phyloP scores from a whole-genome alignment of 2,113 vertebrate species.

The Daubentonia madagascariensis region DNA sequence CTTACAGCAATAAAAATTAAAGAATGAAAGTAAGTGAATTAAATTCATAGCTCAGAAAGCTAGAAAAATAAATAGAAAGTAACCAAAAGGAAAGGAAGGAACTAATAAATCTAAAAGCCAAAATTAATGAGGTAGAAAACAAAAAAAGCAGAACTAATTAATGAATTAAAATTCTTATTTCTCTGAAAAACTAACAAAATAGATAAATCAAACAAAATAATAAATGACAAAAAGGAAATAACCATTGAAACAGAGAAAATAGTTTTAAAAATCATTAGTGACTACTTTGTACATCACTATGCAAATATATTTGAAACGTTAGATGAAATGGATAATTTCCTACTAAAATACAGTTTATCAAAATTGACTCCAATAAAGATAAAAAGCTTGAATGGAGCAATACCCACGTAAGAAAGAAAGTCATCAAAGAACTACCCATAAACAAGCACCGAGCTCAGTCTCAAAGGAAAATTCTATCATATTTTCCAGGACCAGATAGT shows the following conservation, averaged over 20 bases:
- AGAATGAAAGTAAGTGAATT: neutral
- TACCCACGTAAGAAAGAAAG: neutral
- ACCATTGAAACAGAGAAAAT: neutral
- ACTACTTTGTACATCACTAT: neutral
- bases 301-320: neutral
- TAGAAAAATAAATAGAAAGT: neutral
- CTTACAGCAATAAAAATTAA: neutral
- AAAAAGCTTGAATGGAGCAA: neutral
- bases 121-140: neutral
- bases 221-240: neutral
- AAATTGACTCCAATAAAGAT: neutral
- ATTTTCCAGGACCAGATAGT: neutral
- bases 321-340: slow-evolving; percentile 1
- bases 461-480: neutral
- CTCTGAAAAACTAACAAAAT: neutral
- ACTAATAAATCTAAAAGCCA: neutral
- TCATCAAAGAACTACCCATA: neutral
- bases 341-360: neutral
- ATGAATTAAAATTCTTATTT: slow-evolving; percentile 19
- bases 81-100: neutral
- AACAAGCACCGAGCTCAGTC: neutral
- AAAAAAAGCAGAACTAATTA: neutral
- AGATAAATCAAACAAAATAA: neutral
- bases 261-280: neutral
- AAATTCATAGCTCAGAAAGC: neutral